phyloP scores from a whole-genome alignment of 1,140 invertebrate species.

The Microplitis mediator region DNA sequence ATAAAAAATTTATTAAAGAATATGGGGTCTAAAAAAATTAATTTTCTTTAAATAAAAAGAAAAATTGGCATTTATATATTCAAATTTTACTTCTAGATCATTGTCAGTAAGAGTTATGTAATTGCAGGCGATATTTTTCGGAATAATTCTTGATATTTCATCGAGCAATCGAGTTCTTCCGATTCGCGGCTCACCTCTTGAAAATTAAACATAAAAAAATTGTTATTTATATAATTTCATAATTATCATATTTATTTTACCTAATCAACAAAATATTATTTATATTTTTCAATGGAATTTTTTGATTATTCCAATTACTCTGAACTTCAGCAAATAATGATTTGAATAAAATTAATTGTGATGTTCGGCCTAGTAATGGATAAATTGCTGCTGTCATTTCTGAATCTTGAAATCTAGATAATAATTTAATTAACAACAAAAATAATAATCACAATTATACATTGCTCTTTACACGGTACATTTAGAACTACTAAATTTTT shows the following conservation, averaged over 20 bases:
- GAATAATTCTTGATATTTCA: conserved; percentile 62
- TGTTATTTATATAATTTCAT: conserved; percentile 26
- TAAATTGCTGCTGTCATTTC: conserved; percentile 41
- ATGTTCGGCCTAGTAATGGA: conserved; percentile 51
- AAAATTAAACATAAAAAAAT: conserved; percentile 40
- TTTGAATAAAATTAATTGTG: conserved; percentile 46
- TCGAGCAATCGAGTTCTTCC: conserved; percentile 68
- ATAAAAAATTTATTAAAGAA: not conserved
- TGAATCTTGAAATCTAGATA: conserved; percentile 27
- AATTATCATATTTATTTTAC: conserved; percentile 37
- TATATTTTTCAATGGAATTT: conserved; percentile 9
- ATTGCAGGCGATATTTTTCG: conserved; percentile 51
- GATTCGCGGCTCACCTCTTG: conserved; percentile 62
- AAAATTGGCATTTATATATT: not conserved
- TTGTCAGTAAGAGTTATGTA: conserved; percentile 50
- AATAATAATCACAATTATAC: too few relatives aligned
- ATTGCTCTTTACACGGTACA: too few relatives aligned
- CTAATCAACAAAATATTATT: conserved; percentile 51
- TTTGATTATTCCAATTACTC: conserved; percentile 9
- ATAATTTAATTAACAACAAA: not conserved
- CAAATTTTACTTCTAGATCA: conserved; percentile 49
- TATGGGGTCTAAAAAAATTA: conserved; percentile 12
- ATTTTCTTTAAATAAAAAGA: conserved; percentile 10
- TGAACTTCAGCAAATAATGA: conserved; percentile 31
- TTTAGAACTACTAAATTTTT: too few relatives aligned